Conservation (phyloP, 92 coral and sea anemone species). For the Parazoanthus swiftii region DNA sequence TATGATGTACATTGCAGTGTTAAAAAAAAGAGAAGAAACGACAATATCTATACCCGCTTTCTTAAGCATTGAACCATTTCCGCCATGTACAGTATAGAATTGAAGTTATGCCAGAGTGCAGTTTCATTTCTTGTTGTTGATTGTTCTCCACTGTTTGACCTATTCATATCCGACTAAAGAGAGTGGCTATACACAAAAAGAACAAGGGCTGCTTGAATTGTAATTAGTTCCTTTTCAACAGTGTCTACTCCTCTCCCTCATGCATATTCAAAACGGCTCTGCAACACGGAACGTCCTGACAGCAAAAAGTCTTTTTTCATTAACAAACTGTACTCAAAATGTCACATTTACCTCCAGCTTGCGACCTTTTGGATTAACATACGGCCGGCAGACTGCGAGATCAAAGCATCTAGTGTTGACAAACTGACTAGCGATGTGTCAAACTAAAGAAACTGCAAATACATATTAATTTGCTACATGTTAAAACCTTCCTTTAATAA, state of each 20-base stretch:
- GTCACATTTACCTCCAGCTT: slow-evolving; percentile 12
- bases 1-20: neutral
- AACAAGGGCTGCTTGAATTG: slow-evolving; percentile 40
- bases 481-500: slow-evolving; percentile 68
- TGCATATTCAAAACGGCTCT: slow-evolving; percentile 42
- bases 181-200: slow-evolving; percentile 37
- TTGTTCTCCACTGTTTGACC: slow-evolving; percentile 13
- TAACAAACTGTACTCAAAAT: slow-evolving; percentile 41
- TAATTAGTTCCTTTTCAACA: slow-evolving; percentile 33
- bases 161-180: slow-evolving; percentile 5
- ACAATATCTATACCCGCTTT: neutral
- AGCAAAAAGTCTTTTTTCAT: slow-evolving; percentile 38
- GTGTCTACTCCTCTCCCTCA: slow-evolving; percentile 32
- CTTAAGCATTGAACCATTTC: neutral
- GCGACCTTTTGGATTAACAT: slow-evolving; percentile 29
- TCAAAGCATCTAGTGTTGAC: slow-evolving; percentile 52
- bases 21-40: neutral
- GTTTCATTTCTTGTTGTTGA: slow-evolving; percentile 32
- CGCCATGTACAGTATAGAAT: neutral
- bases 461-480: slow-evolving; percentile 93
- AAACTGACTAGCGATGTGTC: slow-evolving; percentile 65
- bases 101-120: neutral
- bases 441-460: slow-evolving; percentile 80
- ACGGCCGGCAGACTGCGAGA: slow-evolving; percentile 31
- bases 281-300: slow-evolving; percentile 56